Percentiles rank a stretch among this genome's conserved stretches.
phyloP scores from a whole-genome alignment of 2,888 invertebrate genomes.

The Tipula helvola region DNA sequence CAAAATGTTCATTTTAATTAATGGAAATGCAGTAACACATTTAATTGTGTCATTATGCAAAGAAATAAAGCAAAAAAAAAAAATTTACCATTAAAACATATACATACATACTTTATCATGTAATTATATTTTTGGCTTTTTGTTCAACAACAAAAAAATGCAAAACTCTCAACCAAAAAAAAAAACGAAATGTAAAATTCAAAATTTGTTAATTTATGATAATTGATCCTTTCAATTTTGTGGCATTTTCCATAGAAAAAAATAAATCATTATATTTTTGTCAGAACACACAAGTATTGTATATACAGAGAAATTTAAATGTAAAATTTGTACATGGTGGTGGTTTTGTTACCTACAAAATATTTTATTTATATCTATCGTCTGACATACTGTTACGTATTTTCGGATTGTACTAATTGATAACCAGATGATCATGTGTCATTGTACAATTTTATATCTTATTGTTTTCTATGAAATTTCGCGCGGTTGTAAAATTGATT shows the following conservation, averaged over 20 bases:
- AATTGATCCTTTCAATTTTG: background rate
- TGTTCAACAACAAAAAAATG: background rate
- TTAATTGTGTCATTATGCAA: background rate
- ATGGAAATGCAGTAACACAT: background rate
- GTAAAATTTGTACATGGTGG: background rate
- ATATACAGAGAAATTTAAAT: background rate
- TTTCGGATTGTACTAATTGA: background rate
- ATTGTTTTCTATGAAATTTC: background rate
- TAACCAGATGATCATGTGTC: background rate
- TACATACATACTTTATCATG: background rate
- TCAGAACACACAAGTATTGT: background rate
- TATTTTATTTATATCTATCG: no score
- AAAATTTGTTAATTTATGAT: background rate
- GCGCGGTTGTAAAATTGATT: background rate
- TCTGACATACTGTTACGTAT: no score
- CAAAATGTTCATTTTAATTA: background rate
- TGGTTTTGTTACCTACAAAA: no score
- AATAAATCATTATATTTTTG: background rate
- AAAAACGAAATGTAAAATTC: background rate
- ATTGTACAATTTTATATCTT: background rate
- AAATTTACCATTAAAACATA: background rate
- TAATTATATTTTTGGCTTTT: background rate
- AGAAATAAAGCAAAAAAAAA: background rate
- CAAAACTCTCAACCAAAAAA: background rate
- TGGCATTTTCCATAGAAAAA: background rate